Evolutionary conservation across 2,888 invertebrate genomes (phyloP).

Genomic region (Napeogenes inachia): DNA sequence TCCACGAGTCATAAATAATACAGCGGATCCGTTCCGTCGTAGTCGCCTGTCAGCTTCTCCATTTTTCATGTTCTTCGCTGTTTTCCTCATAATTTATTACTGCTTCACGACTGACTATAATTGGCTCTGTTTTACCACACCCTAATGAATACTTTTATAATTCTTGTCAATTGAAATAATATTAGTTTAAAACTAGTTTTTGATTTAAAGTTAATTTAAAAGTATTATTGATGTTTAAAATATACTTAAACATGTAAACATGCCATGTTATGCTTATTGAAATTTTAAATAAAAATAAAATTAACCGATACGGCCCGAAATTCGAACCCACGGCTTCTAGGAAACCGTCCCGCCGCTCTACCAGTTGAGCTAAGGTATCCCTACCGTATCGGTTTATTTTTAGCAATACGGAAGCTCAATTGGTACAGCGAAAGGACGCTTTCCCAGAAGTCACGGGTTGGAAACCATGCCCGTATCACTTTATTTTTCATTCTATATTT

Average conservation of each 20-base stretch:
- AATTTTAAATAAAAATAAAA: no score
- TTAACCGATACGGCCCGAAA: no score
- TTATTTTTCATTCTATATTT: no score
- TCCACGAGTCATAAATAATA: conserved; percentile 16
- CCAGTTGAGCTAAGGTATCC: no score
- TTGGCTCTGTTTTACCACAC: conserved; percentile 20
- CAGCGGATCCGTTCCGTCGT: conserved; percentile 5
- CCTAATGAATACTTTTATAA: conserved; percentile 17
- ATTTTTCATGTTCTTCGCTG: conserved; percentile 19
- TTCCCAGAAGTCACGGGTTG: no score
- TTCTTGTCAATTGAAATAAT: conserved; percentile 1
- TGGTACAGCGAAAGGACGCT: no score
- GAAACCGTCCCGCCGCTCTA: no score
- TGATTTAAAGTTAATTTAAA: background rate
- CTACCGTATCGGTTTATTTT: no score
- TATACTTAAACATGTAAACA: background rate
- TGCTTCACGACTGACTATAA: conserved; percentile 13
- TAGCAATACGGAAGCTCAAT: no score
- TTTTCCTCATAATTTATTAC: conserved; percentile 21
- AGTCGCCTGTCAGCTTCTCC: conserved; percentile 15
- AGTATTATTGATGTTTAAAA: background rate
- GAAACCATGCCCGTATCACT: no score
- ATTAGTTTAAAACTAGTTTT: conserved; percentile 6
- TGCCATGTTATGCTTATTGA: no score
- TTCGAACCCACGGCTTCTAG: no score